A percentile compares a stretch with the other conserved stretches of the same genome.
These are phyloP conservation scores for Pagetopsis macropterus DNA, from an alignment of 2,797 vertebrate genomes.

Conservation along the genomic window DNA sequence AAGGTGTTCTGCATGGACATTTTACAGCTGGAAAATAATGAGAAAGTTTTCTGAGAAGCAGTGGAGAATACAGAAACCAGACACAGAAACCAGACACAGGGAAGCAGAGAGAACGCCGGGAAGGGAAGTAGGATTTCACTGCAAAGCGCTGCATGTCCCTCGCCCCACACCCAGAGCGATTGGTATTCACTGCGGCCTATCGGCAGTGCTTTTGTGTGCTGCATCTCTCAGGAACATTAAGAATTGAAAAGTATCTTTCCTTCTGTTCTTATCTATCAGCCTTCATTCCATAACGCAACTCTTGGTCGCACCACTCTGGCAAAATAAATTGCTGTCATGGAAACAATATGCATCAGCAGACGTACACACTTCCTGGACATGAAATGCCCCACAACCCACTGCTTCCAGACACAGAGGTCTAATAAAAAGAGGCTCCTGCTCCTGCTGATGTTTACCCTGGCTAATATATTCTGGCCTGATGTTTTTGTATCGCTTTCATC, in stretches of 20 bases:
- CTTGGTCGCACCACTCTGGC: constrained; percentile 59
- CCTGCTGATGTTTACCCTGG: constrained; percentile 69
- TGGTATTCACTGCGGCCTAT: constrained; percentile 67
- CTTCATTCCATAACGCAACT: constrained; percentile 62
- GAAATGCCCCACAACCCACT: constrained; percentile 62
- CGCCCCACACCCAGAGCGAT: constrained; percentile 54
- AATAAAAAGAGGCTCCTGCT: constrained; percentile 68
- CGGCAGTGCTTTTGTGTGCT: constrained; percentile 29
- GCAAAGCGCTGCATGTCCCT: constrained; percentile 52
- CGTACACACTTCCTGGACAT: constrained; percentile 62
- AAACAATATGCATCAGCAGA: constrained; percentile 73
- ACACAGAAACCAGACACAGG: constrained; percentile 11
- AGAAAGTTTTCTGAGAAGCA: constrained; percentile 32
- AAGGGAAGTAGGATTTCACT: constrained; percentile 30
- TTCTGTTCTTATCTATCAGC: constrained; percentile 77
- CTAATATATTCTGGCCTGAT: constrained; percentile 72
- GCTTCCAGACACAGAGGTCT: constrained; percentile 60
- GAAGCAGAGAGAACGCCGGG: constrained; percentile 17
- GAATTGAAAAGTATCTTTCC: constrained; percentile 73
- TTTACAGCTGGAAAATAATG: constrained; percentile 40
- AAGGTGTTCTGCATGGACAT: constrained; percentile 40
- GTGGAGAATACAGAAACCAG: constrained; percentile 34
- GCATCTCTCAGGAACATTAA: constrained; percentile 66
- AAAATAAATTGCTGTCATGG: constrained; percentile 78
- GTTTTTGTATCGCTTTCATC: constrained; percentile 48